Percentiles rank a stretch among this genome's conserved stretches.
These are phyloP conservation scores for Symphodus melops DNA, from an alignment of 2,113 vertebrate genomes.

Conservation along the genomic window DNA sequence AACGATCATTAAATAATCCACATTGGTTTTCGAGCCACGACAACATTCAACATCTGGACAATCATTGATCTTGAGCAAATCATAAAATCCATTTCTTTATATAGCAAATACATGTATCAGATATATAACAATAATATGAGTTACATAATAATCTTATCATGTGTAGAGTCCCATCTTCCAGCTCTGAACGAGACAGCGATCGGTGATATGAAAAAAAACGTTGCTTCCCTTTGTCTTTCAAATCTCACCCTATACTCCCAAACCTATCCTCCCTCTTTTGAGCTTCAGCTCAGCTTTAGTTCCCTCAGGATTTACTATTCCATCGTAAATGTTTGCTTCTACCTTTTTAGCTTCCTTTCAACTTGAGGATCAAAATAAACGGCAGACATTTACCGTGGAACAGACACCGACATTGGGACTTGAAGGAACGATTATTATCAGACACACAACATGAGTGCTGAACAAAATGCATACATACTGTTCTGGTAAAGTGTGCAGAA, in stretches of 20 bases:
- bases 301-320: conserved; percentile 13
- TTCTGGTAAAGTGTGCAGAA: neutral
- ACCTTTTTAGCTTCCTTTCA: conserved; percentile 5
- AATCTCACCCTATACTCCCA: conserved; percentile 7
- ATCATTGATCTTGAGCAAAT: conserved; percentile 20
- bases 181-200: neutral
- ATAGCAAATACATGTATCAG: too few species aligned
- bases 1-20: conserved; percentile 15
- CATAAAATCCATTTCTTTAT: neutral
- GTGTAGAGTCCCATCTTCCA: too few species aligned
- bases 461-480: conserved; percentile 26
- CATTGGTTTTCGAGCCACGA: neutral
- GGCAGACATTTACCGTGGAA: neutral
- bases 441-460: conserved; percentile 21
- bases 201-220: conserved; percentile 11
- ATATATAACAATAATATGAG: too few species aligned
- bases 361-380: conserved; percentile 9
- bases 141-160: too few species aligned
- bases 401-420: conserved; percentile 5
- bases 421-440: conserved; percentile 11
- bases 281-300: neutral
- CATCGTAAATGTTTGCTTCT: conserved; percentile 22
- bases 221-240: conserved; percentile 10
- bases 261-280: conserved; percentile 27
- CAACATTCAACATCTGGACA: conserved; percentile 4